A percentile compares a stretch with the other conserved stretches of the same genome.
These are phyloP conservation scores for Apamea sordens DNA, from an alignment of 2,888 invertebrate species.

Conservation along the genomic window DNA sequence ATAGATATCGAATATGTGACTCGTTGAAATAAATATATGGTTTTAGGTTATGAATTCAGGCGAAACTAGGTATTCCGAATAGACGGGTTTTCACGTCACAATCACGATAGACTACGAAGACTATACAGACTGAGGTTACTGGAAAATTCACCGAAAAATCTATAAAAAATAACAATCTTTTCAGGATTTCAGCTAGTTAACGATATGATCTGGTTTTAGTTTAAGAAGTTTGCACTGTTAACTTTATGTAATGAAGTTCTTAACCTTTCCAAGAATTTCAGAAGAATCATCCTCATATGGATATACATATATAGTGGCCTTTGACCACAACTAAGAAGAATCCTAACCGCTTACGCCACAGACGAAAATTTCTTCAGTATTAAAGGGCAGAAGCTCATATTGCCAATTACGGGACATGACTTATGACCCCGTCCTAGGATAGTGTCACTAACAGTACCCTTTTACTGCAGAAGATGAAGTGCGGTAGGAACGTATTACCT, in stretches of 20 bases:
- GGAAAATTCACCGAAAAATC: not conserved
- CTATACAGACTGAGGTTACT: not conserved
- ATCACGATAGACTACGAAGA: not conserved
- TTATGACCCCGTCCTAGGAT: constrained; percentile 23
- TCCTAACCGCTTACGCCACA: constrained; percentile 8
- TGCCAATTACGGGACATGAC: constrained; percentile 35
- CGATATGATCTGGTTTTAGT: no score
- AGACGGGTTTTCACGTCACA: not conserved
- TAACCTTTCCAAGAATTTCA: not conserved
- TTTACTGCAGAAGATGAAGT: constrained; percentile 33
- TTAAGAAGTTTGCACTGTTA: not conserved
- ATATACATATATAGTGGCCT: not conserved
- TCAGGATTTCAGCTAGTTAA: not conserved
- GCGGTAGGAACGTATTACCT: constrained; percentile 11
- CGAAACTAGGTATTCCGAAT: not conserved
- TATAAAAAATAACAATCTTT: accelerated
- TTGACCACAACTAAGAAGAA: not conserved
- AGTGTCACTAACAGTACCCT: constrained; percentile 26
- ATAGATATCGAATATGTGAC: not conserved
- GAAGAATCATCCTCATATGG: not conserved
- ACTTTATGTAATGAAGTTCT: not conserved
- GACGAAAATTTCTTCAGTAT: constrained; percentile 23
- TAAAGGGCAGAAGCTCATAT: constrained; percentile 16
- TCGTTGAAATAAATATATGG: no score
- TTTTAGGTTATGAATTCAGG: not conserved